Evolutionary conservation across 2,113 vertebrate genomes (phyloP).

Genomic region (Budorcas taxicolor): DNA sequence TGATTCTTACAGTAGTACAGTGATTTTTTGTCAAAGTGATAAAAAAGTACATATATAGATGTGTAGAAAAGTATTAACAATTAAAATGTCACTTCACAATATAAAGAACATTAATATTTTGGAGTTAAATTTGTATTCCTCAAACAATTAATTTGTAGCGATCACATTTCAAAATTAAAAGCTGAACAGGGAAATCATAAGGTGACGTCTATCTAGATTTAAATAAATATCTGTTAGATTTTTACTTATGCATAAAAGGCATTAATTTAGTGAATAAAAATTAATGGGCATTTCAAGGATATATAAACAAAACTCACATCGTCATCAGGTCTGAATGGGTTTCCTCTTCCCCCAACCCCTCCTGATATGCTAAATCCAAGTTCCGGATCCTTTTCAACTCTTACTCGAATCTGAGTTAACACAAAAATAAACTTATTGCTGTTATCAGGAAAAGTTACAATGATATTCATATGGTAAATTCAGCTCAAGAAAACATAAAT

Average conservation of each 20-base stretch:
- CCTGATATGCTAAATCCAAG: constrained; percentile 99
- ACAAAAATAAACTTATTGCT: constrained; percentile 50
- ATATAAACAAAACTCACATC: constrained; percentile 83
- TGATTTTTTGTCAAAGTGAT: neutral
- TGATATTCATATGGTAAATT: neutral
- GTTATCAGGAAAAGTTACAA: neutral
- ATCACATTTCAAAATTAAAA: constrained; percentile 45
- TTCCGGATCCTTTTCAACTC: constrained; percentile 96
- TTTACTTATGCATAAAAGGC: neutral
- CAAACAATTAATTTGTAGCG: neutral
- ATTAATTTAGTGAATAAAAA: neutral
- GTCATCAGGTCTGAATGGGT: constrained; percentile 95
- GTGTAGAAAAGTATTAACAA: neutral
- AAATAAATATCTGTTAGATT: neutral
- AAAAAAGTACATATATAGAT: neutral
- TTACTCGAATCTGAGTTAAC: constrained; percentile 88
- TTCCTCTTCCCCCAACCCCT: constrained; percentile 95
- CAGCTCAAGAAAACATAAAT: constrained; percentile 19
- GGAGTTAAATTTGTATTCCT: neutral
- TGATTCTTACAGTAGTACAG: neutral
- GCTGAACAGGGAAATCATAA: neutral
- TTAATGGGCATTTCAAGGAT: constrained; percentile 16
- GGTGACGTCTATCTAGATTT: neutral
- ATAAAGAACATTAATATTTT: neutral
- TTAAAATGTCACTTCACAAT: constrained; percentile 12